Conservation (phyloP, 2,797 vertebrate species). For the Tapera naevia region DNA sequence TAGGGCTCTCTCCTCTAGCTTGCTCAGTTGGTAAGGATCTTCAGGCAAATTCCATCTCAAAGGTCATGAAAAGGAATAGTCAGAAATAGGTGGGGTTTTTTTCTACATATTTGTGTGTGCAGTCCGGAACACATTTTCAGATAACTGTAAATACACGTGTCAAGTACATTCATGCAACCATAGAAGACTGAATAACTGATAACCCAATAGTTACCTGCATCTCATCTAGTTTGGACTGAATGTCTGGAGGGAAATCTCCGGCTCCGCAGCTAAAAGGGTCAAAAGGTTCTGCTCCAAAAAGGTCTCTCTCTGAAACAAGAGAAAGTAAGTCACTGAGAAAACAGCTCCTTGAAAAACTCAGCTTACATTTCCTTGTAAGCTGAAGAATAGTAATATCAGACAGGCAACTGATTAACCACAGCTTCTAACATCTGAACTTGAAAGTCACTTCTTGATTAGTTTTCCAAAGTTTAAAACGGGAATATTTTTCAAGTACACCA, state of each 20-base stretch:
- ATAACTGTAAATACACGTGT: neutral
- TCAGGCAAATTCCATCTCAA: neutral
- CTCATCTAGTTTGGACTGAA: slow-evolving; percentile 97
- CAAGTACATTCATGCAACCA: neutral
- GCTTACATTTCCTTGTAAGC: neutral
- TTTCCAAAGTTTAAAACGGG: neutral
- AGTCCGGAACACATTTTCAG: neutral
- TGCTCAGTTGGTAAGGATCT: neutral
- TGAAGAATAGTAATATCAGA: neutral
- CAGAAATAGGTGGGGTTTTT: neutral
- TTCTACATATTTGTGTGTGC: accelerated
- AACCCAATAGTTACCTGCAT: slow-evolving; percentile 90
- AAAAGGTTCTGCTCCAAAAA: slow-evolving; percentile 97
- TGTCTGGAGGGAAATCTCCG: slow-evolving; percentile 95
- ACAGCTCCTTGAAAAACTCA: neutral
- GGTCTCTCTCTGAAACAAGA: slow-evolving; percentile 86
- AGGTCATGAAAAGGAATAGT: neutral
- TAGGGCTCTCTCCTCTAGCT: neutral
- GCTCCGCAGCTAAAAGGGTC: slow-evolving; percentile 97
- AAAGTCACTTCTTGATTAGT: neutral
- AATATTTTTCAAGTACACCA: neutral
- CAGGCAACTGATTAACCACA: neutral
- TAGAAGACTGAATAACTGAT: neutral
- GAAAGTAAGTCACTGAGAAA: slow-evolving; percentile 32
- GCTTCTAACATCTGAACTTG: neutral